Conservation (phyloP, 2,113 vertebrate species). For the Myotis brandtii region DNA sequence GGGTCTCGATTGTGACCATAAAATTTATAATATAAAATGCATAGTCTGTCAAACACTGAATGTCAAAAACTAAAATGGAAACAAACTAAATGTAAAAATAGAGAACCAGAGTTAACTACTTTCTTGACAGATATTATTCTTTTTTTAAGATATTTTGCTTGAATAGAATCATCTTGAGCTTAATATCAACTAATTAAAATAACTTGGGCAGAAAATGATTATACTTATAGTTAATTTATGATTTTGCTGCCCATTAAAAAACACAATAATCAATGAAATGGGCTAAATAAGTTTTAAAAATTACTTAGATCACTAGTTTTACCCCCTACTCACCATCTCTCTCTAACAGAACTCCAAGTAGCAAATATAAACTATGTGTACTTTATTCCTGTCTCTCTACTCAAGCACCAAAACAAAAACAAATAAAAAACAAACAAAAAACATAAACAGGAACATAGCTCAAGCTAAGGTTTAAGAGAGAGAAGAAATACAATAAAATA, state of each 20-base stretch:
- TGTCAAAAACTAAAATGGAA: conserved; percentile 71
- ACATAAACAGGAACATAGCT: neutral
- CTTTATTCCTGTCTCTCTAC: neutral
- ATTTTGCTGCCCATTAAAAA: neutral
- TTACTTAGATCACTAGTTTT: neutral
- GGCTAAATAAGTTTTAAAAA: neutral
- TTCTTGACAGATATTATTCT: neutral
- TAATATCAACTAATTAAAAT: conserved; percentile 44
- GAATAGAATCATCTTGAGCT: neutral
- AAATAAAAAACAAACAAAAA: neutral
- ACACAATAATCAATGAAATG: neutral
- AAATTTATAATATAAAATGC: conserved; percentile 78
- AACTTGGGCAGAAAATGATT: neutral
- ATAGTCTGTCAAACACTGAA: conserved; percentile 78
- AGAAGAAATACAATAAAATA: neutral
- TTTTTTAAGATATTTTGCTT: conserved; percentile 25
- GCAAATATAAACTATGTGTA: neutral
- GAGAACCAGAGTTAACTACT: neutral
- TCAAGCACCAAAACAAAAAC: neutral
- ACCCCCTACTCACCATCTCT: neutral
- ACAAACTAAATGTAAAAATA: conserved; percentile 52
- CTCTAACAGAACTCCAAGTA: neutral
- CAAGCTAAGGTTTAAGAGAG: neutral
- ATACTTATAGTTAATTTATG: neutral
- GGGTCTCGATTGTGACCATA: conserved; percentile 61